Conservation (phyloP, 2,888 invertebrate genomes). For the Zootermopsis nevadensis region DNA sequence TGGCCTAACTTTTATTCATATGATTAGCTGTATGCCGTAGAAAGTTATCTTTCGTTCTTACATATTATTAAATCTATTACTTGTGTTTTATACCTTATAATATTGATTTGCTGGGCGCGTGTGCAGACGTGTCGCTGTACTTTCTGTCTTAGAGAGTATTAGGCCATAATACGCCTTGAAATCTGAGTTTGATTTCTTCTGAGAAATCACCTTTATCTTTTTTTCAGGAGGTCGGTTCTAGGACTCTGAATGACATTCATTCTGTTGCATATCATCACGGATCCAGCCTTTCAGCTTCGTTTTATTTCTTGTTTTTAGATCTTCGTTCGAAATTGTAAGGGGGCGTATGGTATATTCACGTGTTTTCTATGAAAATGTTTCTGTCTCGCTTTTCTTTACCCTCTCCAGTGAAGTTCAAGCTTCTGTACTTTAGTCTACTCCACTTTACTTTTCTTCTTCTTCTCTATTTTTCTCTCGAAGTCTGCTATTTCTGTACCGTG, state of each 20-base stretch:
- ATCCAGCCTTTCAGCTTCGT: background rate
- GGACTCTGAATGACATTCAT: background rate
- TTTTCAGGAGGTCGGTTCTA: background rate
- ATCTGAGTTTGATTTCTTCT: background rate
- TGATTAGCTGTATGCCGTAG: too few relatives aligned
- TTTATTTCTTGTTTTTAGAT: conserved; percentile 14
- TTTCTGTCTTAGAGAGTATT: too few relatives aligned
- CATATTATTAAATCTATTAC: too few relatives aligned
- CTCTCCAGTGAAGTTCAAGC: conserved; percentile 7
- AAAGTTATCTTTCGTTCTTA: too few relatives aligned
- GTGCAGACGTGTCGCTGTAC: too few relatives aligned
- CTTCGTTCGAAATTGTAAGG: background rate
- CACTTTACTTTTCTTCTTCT: background rate
- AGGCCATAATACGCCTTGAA: too few relatives aligned
- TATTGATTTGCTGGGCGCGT: too few relatives aligned
- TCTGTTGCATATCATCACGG: background rate
- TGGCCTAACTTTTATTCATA: too few relatives aligned
- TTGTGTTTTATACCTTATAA: too few relatives aligned
- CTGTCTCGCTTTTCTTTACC: background rate
- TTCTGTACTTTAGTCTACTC: background rate
- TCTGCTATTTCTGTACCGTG: background rate
- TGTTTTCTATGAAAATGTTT: background rate
- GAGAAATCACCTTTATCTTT: background rate
- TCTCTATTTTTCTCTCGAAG: background rate
- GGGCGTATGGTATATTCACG: background rate